Evolutionary conservation across 2,888 invertebrate species (phyloP).

Genomic region (Epsilonema sp.): DNA sequence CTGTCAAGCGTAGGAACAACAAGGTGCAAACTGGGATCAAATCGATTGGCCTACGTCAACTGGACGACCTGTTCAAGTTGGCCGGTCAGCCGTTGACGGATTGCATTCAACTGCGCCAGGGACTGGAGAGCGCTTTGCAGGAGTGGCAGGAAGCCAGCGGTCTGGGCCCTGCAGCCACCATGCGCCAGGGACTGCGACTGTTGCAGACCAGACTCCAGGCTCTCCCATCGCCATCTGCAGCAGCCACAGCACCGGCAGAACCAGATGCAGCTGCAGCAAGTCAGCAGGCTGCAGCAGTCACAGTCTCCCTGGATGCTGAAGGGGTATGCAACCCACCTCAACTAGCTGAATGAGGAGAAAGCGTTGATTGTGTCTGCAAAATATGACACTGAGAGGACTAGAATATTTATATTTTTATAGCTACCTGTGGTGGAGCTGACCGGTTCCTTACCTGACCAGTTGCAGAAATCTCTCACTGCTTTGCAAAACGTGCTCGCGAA

Average conservation of each 20-base stretch:
- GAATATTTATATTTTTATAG: too few relatives aligned
- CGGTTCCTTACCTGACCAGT: conserved; percentile 21
- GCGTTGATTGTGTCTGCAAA: too few relatives aligned
- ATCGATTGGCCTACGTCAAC: conserved; percentile 34
- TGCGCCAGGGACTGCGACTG: conserved; percentile 40
- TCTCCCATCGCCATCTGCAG: too few relatives aligned
- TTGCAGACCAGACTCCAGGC: conserved; percentile 33
- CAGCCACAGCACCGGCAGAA: too few relatives aligned
- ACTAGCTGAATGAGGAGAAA: too few relatives aligned
- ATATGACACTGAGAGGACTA: too few relatives aligned
- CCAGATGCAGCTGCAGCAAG: too few relatives aligned
- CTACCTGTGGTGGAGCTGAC: conserved; percentile 14
- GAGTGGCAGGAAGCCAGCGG: conserved; percentile 40
- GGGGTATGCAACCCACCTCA: too few relatives aligned
- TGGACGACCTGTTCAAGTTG: conserved; percentile 39
- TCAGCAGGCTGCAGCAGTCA: too few relatives aligned
- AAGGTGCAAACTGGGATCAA: conserved; percentile 36
- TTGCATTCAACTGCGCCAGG: conserved; percentile 31
- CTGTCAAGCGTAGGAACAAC: conserved; percentile 30
- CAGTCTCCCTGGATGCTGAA: too few relatives aligned
- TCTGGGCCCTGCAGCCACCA: conserved; percentile 38
- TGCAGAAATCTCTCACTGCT: conserved; percentile 20
- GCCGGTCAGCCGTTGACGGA: conserved; percentile 23
- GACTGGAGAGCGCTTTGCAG: conserved; percentile 35
- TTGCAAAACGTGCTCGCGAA: conserved; percentile 17